phyloP scores from a whole-genome alignment of 2,888 invertebrate genomes.

The Platerodrilus igneus region DNA sequence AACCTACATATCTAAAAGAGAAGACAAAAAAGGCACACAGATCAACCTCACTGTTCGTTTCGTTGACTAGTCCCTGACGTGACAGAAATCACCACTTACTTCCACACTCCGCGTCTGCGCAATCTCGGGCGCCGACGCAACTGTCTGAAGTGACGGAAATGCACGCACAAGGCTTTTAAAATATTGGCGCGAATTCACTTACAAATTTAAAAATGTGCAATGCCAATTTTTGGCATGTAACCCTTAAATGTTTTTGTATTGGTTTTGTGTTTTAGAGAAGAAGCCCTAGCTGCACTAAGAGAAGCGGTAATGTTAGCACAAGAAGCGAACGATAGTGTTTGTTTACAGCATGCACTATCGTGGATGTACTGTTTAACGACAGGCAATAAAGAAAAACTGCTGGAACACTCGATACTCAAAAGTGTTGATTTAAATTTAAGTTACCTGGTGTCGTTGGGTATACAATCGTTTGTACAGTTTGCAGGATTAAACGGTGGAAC shows the following conservation, averaged over 20 bases:
- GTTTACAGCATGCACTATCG: slow-evolving; percentile 78
- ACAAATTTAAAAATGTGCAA: too few species aligned
- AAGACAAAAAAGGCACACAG: too few species aligned
- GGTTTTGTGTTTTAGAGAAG: slow-evolving; percentile 51
- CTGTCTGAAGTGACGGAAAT: too few species aligned
- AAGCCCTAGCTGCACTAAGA: slow-evolving; percentile 75
- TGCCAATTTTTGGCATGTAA: not conserved
- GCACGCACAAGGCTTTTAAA: too few species aligned
- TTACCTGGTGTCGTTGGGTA: slow-evolving; percentile 68
- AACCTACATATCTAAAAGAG: too few species aligned
- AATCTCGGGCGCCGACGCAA: too few species aligned
- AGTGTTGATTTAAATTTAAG: slow-evolving; percentile 64
- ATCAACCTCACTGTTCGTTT: too few species aligned
- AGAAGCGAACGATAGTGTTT: slow-evolving; percentile 80
- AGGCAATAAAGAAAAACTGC: slow-evolving; percentile 55
- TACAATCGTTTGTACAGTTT: slow-evolving; percentile 73
- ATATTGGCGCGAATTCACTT: too few species aligned
- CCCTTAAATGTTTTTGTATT: not conserved
- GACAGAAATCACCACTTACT: too few species aligned
- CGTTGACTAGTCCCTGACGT: too few species aligned
- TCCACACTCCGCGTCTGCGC: too few species aligned
- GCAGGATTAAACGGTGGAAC: slow-evolving; percentile 63
- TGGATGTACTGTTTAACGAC: slow-evolving; percentile 68
- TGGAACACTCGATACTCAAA: slow-evolving; percentile 65
- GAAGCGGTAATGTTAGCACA: slow-evolving; percentile 86